Base-by-base conservation (phyloP, 2,888 invertebrate genomes). In the Caenorhabditis sp. region DNA sequence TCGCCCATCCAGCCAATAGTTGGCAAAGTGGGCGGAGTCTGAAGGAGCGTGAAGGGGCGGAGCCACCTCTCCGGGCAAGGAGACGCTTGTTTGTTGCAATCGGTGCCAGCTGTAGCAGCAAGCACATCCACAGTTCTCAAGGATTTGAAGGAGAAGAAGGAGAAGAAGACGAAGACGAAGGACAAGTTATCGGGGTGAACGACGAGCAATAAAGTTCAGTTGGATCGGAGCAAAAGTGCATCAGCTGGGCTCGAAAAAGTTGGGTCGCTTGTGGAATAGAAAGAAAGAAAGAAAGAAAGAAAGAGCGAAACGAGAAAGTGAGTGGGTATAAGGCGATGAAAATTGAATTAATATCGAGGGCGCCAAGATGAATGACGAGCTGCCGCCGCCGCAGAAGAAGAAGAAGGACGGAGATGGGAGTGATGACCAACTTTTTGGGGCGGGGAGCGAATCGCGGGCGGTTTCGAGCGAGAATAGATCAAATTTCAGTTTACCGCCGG, bases 331-430 rank as follows among this genome's bases (percentile, higher is more conserved):
- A 39, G n/a, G n/a, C 43, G 41, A 55, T 30, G 30, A 56, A 65
- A 65, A 65, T 65, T 65, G 65, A 55, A 65, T 65, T 65, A 65
- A 65, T 65, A 65, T 27, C 11, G 53, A 32, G 35, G 53, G 53
- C 41, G 63, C 52, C 55, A 65, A 65, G 65, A 65, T 65, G 55
- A 35, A 65, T 65, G 65, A 63, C 63, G 63, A 63, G 52, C 11
- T 45, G n/a, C n/a, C n/a, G n/a, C n/a, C n/a, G n/a, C n/a, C n/a
- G n/a, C n/a, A n/a, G n/a, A n/a, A n/a, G n/a, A n/a, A n/a, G n/a
- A n/a, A n/a, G n/a, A n/a, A n/a, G 26, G 22, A 26, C 15, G 27
- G 32, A 17, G 43, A 15, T 27, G 26, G 11, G 24, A 24, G 17
- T 27, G 39, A 37, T 22, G 46, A 59, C 62, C 39, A 63, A 35